Conservation (phyloP, 2,113 vertebrate genomes). For the Anseranas semipalmata region DNA sequence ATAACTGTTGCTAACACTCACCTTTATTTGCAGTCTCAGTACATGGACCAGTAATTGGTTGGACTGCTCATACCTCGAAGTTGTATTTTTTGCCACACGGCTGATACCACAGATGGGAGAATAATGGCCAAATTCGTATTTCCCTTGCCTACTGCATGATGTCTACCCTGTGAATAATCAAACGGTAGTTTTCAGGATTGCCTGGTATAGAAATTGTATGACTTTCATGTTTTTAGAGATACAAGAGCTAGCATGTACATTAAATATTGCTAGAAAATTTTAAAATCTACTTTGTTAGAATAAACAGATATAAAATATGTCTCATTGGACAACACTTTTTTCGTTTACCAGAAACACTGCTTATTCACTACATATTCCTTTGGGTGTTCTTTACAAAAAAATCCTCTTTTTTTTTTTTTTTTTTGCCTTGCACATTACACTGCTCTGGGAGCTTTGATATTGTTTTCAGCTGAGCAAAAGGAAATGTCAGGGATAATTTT, state of each 20-base stretch:
- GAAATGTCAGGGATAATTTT: constrained; percentile 64
- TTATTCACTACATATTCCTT: not conserved
- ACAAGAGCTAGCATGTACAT: not conserved
- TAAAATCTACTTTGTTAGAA: not conserved
- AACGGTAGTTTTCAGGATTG: not conserved
- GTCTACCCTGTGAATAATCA: not conserved
- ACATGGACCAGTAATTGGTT: not conserved
- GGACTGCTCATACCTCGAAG: not conserved
- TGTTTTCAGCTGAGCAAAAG: constrained; percentile 71
- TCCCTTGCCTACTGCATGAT: not conserved
- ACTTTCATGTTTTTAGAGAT: not conserved
- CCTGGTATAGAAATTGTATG: not conserved
- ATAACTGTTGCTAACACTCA: not conserved
- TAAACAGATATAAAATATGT: not conserved
- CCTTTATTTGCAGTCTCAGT: not conserved
- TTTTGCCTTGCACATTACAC: not conserved
- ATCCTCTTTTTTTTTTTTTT: rapidly evolving
- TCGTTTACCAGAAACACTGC: not conserved
- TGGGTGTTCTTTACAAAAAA: not conserved
- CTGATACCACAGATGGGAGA: not conserved
- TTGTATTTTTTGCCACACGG: not conserved
- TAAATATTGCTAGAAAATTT: not conserved
- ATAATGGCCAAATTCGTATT: not conserved
- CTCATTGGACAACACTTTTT: not conserved
- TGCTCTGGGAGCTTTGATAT: constrained; percentile 25